These are phyloP conservation scores for Anser cygnoides DNA, from an alignment of 2,113 vertebrate species.

Conservation along the genomic window DNA sequence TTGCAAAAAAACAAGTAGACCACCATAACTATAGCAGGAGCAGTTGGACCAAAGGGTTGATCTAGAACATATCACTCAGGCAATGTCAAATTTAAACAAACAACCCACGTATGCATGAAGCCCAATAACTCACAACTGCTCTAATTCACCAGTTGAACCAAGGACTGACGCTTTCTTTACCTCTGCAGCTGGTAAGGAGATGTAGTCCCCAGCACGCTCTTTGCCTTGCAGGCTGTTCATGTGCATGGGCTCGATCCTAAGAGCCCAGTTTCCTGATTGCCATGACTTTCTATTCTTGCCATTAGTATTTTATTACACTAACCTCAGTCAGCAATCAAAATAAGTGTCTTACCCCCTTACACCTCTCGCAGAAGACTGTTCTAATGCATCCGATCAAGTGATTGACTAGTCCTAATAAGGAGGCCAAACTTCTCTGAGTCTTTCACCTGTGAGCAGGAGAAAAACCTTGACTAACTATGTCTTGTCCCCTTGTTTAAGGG, in stretches of 20 bases:
- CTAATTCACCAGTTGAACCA: not conserved
- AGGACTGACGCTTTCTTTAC: not conserved
- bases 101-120: not conserved
- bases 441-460: not conserved
- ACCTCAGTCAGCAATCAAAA: not conserved
- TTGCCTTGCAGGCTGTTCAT: not conserved
- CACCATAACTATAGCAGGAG: not conserved
- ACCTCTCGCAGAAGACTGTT: not conserved
- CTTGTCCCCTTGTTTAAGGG: not conserved
- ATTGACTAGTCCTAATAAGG: not conserved
- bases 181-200: not conserved
- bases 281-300: slow-evolving; percentile 6
- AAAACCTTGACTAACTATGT: not conserved
- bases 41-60: not conserved
- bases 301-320: slow-evolving; percentile 9
- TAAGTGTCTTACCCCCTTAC: not conserved
- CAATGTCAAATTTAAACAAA: not conserved
- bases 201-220: not conserved
- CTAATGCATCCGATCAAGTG: not conserved
- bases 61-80: not conserved
- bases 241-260: not conserved
- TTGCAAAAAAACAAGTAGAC: not conserved
- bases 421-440: not conserved
- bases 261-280: not conserved
- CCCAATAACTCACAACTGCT: not conserved